phyloP scores from a whole-genome alignment of 2,113 vertebrate species.

The Leptosomus discolor region DNA sequence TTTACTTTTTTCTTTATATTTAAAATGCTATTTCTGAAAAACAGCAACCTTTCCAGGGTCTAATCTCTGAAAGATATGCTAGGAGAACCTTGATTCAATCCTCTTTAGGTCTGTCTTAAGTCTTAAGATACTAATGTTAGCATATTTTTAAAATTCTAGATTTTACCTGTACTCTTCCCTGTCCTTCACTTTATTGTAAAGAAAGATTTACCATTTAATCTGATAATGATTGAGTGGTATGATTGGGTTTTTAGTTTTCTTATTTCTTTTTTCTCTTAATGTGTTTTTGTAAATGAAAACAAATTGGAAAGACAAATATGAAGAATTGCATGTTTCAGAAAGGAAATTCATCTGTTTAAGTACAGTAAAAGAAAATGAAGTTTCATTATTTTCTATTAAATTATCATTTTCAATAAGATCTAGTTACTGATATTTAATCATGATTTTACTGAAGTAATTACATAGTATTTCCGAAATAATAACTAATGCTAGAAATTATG shows the following conservation, averaged over 20 bases:
- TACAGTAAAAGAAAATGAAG: background rate
- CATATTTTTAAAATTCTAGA: background rate
- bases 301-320: background rate
- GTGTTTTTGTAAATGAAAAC: background rate
- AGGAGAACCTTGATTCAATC: background rate
- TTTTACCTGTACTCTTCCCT: background rate
- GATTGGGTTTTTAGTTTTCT: background rate
- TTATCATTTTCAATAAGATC: background rate
- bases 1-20: background rate
- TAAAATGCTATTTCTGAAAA: background rate
- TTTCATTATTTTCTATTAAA: background rate
- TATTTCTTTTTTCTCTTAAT: background rate
- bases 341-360: background rate
- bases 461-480: background rate
- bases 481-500: background rate
- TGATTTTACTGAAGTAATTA: background rate
- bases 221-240: background rate
- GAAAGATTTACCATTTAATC: background rate
- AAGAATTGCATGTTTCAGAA: background rate
- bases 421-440: background rate
- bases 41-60: background rate
- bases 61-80: background rate
- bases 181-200: background rate
- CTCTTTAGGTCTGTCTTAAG: background rate
- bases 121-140: background rate